These are phyloP conservation scores for Chironomus tentans DNA, from an alignment of 2,888 invertebrate genomes.

Conservation along the genomic window DNA sequence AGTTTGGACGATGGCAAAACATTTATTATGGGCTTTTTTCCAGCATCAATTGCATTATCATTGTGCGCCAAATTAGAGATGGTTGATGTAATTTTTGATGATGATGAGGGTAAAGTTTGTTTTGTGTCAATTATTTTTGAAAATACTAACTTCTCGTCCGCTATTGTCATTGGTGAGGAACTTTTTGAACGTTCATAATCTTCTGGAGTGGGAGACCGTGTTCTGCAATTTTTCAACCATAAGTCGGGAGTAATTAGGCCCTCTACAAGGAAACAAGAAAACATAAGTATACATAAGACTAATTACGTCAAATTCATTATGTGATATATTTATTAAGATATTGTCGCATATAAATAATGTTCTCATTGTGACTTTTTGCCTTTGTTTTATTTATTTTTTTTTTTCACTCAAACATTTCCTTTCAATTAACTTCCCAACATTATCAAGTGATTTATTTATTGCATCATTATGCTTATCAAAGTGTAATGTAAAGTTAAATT, in stretches of 20 bases:
- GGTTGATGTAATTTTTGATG: slow-evolving; percentile 33
- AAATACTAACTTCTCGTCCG: slow-evolving; percentile 27
- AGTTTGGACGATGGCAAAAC: slow-evolving; percentile 58
- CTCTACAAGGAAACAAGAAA: slow-evolving; percentile 32
- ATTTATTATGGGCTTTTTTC: slow-evolving; percentile 55
- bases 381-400: too few species aligned
- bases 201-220: slow-evolving; percentile 51
- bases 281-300: too few species aligned
- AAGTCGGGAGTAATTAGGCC: slow-evolving; percentile 80
- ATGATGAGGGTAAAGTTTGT: slow-evolving; percentile 28
- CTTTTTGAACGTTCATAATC: slow-evolving; percentile 44
- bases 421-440: too few species aligned
- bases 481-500: not conserved
- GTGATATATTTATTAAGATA: too few species aligned
- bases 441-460: too few species aligned
- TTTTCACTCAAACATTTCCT: too few species aligned
- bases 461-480: not conserved
- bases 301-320: too few species aligned
- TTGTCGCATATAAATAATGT: too few species aligned
- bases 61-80: slow-evolving; percentile 32
- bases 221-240: slow-evolving; percentile 76
- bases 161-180: slow-evolving; percentile 46
- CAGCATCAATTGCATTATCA: slow-evolving; percentile 36
- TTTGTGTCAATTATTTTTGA: slow-evolving; percentile 22
- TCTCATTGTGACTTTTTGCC: too few species aligned